Conservation (phyloP, 2,113 vertebrate genomes). For the Tragelaphus imberbis region DNA sequence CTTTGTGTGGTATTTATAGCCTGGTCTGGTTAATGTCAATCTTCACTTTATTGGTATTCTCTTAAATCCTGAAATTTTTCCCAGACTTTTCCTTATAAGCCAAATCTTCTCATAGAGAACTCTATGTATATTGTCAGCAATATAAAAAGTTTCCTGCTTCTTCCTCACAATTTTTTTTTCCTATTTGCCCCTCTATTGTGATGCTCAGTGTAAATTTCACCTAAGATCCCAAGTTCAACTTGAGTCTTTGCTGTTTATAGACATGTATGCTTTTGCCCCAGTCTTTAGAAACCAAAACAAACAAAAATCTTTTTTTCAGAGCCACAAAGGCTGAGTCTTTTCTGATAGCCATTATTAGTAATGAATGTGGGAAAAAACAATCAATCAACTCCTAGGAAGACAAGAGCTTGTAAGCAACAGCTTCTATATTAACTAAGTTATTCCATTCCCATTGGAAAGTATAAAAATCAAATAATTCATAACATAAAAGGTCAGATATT, state of each 20-base stretch:
- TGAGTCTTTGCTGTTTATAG: constrained; percentile 25
- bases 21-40: constrained; percentile 87
- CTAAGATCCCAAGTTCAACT: constrained; percentile 47
- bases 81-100: constrained; percentile 82
- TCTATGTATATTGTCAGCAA: constrained; percentile 64
- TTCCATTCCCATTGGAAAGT: background rate
- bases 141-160: constrained; percentile 54
- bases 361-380: background rate
- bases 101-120: constrained; percentile 69
- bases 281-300: constrained; percentile 57
- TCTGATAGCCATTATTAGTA: constrained; percentile 13
- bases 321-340: constrained; percentile 26
- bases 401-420: background rate
- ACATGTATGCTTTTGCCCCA: background rate
- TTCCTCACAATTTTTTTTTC: constrained; percentile 20
- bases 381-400: background rate
- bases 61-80: constrained; percentile 86
- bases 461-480: background rate
- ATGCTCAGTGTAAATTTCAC: background rate
- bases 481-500: background rate
- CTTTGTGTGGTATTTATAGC: constrained; percentile 91
- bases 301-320: constrained; percentile 38
- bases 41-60: constrained; percentile 85
- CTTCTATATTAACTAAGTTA: background rate
- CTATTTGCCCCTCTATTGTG: background rate